A percentile compares a stretch with the other conserved stretches of the same genome.
phyloP scores from a whole-genome alignment of 2,888 invertebrate genomes.

The Carcina quercana region DNA sequence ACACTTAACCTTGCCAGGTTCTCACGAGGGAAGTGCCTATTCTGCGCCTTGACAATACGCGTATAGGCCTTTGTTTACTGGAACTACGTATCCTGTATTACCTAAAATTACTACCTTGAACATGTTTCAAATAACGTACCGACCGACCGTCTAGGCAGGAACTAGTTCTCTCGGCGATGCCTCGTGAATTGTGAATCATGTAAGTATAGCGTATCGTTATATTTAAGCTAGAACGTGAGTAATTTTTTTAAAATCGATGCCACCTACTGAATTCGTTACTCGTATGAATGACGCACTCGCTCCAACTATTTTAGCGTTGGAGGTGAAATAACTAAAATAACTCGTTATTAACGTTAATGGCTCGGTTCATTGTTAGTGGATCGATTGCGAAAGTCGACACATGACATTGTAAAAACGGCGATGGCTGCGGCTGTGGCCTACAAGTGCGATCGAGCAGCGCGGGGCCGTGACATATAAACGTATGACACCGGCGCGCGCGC shows the following conservation, averaged over 20 bases:
- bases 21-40: conserved; percentile 74
- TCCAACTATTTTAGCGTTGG: background rate
- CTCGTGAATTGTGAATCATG: background rate
- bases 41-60: conserved; percentile 72
- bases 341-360: conserved; percentile 29
- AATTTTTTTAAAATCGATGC: conserved; percentile 1
- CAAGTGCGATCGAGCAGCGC: conserved; percentile 67
- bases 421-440: conserved; percentile 55
- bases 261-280: conserved; percentile 1
- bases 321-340: conserved; percentile 24
- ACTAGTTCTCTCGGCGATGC: background rate
- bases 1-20: conserved; percentile 71
- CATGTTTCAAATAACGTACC: conserved; percentile 31
- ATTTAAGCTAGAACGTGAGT: conserved; percentile 1
- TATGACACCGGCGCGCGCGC: conserved; percentile 9
- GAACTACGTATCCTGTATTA: conserved; percentile 55
- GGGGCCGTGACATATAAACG: conserved; percentile 19
- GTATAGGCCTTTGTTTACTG: conserved; percentile 64
- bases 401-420: conserved; percentile 68
- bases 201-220: background rate
- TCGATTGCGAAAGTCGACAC: conserved; percentile 61
- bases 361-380: conserved; percentile 45
- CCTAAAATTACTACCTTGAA: conserved; percentile 35
- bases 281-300: background rate
- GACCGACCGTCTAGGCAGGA: conserved; percentile 6